Evolutionary conservation across 1,140 invertebrate genomes (phyloP), one percentile per base, ranked within the genome.

Genomic region (Manduca sexta): DNA sequence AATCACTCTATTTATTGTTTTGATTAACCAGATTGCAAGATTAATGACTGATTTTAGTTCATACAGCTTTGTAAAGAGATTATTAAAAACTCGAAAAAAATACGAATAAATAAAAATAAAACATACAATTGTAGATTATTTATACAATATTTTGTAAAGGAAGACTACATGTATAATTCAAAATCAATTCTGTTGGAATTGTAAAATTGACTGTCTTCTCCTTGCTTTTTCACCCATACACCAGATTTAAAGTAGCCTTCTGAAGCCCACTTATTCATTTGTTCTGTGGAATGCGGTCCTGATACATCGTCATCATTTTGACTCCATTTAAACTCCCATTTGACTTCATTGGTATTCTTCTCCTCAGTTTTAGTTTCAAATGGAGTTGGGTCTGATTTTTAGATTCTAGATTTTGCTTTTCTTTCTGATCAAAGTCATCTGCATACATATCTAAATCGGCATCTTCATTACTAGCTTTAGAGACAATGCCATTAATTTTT

Each of bases 281-380:
- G 92, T 39, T 91, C 82, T 16, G 93, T 94, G 0, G 91, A 89
- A 78, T 93, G 93, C 0, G 97, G 97, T 1, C 97, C 97, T 61
- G 95, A 91, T 10, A 96, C 83, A 74, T 93, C 90, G 47, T 90
- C 87, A 41, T 94, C 92, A 53, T 91, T 89, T 68, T 95, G 91
- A 21, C 92, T 91, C 93, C 94, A 95, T 85, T 96, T 97, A 58
- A 95, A 95, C 75, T 98, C 95, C 97, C 97, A 98, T 65, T 88
- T 91, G 0, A 97, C 87, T 64, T 89, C 88, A 14, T 56, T 34
- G 30, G 47, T 40, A 29, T 17, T 30, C 5, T 8, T 39, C 37
- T 54, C 56, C 40, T 49, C 31, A 35, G 49, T 44, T 12, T 56
- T 51, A 51, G 39, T 62, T 17, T 43, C 31, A n/a, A 17, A 5